phyloP scores from a whole-genome alignment of 2,888 invertebrate genomes.

The Minunthozetes semirufus region DNA sequence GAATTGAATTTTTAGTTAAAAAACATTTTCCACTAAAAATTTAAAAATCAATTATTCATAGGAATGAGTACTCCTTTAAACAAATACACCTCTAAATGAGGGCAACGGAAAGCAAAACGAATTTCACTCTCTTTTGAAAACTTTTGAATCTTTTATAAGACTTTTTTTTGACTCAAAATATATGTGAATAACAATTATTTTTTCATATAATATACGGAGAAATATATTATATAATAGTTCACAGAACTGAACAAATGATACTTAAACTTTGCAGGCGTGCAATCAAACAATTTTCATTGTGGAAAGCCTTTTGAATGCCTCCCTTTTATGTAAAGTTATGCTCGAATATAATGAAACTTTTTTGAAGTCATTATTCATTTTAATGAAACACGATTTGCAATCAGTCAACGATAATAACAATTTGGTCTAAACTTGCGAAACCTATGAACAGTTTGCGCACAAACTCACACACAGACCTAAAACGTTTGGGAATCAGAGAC shows the following conservation, averaged over 20 bases:
- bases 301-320: background rate
- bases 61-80: background rate
- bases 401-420: slow-evolving; percentile 17
- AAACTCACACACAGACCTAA: too few relatives aligned
- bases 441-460: background rate
- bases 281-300: background rate
- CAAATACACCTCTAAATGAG: background rate
- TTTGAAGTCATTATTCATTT: slow-evolving; percentile 4
- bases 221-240: background rate
- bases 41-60: background rate
- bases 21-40: background rate
- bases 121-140: background rate
- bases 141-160: background rate
- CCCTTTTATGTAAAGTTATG: background rate
- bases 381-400: slow-evolving; percentile 23
- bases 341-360: slow-evolving; percentile 1
- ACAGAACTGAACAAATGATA: slow-evolving; percentile 10
- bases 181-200: slow-evolving; percentile 5
- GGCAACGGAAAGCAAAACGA: slow-evolving; percentile 1
- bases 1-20: background rate
- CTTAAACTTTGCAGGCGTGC: slow-evolving; percentile 12
- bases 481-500: too few relatives aligned
- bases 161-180: background rate
- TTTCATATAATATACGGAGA: background rate
- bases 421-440: background rate